Percentiles rank a stretch among this genome's conserved stretches.
phyloP scores from a whole-genome alignment of 2,113 vertebrate genomes.

The Paralichthys olivaceus region DNA sequence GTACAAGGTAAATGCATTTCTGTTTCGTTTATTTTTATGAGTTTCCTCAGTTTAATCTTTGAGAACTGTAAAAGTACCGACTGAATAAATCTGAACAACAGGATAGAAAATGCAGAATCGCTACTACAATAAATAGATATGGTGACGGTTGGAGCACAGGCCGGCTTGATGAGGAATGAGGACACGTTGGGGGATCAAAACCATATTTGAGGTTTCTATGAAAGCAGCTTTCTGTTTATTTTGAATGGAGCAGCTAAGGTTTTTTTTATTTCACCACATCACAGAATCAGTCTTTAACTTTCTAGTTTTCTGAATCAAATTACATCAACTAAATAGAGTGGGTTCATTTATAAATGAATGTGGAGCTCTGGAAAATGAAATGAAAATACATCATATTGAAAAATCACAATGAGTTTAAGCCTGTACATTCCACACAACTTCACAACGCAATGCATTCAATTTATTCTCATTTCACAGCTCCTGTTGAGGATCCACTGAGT shows the following conservation, averaged over 20 bases:
- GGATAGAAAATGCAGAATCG: constrained; percentile 9
- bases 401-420: background rate
- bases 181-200: constrained; percentile 5
- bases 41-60: constrained; percentile 6
- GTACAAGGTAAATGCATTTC: constrained; percentile 21
- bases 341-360: too few relatives aligned
- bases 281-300: background rate
- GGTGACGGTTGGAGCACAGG: background rate
- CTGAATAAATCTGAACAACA: constrained; percentile 24
- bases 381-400: background rate
- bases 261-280: background rate
- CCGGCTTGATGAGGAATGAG: background rate
- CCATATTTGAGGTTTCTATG: background rate
- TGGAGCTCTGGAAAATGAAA: too few relatives aligned
- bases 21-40: constrained; percentile 28
- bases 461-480: background rate
- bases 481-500: constrained; percentile 5
- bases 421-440: background rate
- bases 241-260: background rate
- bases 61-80: constrained; percentile 22
- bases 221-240: too few relatives aligned
- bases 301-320: background rate
- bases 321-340: too few relatives aligned
- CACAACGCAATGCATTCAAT: background rate
- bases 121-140: constrained; percentile 14